Evolutionary conservation across 2,113 vertebrate species (phyloP).

Genomic region (Paradisaea rubra): DNA sequence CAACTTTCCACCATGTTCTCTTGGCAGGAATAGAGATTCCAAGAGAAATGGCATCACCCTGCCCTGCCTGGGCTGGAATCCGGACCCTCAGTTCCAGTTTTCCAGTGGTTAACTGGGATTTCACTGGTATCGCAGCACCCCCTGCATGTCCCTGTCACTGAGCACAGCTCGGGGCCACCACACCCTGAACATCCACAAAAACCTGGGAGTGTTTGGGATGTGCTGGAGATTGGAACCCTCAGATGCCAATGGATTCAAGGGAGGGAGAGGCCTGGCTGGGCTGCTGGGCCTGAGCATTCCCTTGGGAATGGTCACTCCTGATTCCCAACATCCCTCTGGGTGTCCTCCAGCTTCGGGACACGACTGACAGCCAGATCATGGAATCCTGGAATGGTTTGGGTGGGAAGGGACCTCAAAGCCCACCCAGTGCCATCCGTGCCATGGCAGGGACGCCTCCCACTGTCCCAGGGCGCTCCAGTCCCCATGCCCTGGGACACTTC

Average conservation of each 20-base stretch:
- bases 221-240: not conserved
- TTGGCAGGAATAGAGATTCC: not conserved
- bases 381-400: not conserved
- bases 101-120: not conserved
- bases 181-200: not conserved
- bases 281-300: not conserved
- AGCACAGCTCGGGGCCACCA: not conserved
- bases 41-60: not conserved
- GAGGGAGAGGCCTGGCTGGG: not conserved
- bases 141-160: not conserved
- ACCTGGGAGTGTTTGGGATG: accelerated
- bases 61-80: not conserved
- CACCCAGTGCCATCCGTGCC: not conserved
- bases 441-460: not conserved
- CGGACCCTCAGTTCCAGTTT: not conserved
- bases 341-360: not conserved
- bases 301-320: not conserved
- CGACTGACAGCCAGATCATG: accelerated
- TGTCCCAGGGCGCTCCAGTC: accelerated
- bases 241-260: not conserved
- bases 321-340: not conserved
- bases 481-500: not conserved
- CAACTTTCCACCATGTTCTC: not conserved
- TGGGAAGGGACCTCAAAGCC: not conserved
- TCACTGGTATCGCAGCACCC: not conserved